These are phyloP conservation scores for Podilymbus podiceps DNA, from an alignment of 2,113 vertebrate genomes.

Conservation along the genomic window DNA sequence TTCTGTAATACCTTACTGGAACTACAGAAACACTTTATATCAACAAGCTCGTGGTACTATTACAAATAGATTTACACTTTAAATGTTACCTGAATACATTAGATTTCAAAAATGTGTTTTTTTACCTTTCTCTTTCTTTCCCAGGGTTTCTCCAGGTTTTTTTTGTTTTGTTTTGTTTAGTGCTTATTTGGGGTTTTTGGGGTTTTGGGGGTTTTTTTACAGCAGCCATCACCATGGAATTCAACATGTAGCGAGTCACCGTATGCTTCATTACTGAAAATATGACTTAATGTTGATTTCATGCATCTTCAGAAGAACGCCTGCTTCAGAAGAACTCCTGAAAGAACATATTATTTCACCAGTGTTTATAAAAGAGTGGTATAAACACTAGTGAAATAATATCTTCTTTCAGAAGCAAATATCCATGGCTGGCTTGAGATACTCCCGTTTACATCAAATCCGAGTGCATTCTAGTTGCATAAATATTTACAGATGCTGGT, in stretches of 20 bases:
- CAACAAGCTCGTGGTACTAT: background rate
- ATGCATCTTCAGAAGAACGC: background rate
- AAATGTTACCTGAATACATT: background rate
- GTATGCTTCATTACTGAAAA: background rate
- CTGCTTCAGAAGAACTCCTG: background rate
- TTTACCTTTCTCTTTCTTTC: background rate
- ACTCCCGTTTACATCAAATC: background rate
- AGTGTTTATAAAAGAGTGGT: background rate
- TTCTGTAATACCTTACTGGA: background rate
- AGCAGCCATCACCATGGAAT: background rate
- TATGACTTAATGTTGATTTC: background rate
- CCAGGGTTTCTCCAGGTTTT: too few relatives aligned
- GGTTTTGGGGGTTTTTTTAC: accelerated
- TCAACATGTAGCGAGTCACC: background rate
- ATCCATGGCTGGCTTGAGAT: background rate
- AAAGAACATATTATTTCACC: background rate
- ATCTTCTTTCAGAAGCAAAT: background rate
- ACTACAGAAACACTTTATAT: background rate
- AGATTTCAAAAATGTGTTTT: background rate
- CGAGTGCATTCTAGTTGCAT: background rate
- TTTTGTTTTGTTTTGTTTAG: background rate
- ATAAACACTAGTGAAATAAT: background rate
- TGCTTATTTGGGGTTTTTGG: background rate
- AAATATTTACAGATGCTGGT: background rate
- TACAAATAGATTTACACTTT: background rate